Evolutionary conservation across 1,140 invertebrate genomes (phyloP).

Genomic region (Drosophila auraria): DNA sequence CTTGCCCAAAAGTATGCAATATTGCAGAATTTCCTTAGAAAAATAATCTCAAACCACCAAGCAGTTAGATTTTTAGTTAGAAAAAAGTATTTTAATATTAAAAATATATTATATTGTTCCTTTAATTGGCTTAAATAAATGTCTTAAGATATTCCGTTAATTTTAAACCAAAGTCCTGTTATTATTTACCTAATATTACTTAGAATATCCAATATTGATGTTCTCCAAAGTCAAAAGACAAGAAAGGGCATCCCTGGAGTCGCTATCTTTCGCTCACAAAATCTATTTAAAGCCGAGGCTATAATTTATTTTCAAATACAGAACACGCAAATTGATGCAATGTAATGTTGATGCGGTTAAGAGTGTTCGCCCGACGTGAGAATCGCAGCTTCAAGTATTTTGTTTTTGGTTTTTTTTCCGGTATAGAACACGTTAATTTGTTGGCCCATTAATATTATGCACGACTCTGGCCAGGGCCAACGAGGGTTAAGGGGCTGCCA

Average conservation of each 20-base stretch:
- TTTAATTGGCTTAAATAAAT: too few relatives aligned
- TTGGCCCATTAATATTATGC: constrained; percentile 62
- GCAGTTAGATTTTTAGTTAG: too few relatives aligned
- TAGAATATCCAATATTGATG: too few relatives aligned
- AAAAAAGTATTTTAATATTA: too few relatives aligned
- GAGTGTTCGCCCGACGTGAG: constrained; percentile 16
- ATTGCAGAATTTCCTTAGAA: too few relatives aligned
- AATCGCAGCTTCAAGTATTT: constrained; percentile 18
- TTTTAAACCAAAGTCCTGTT: too few relatives aligned
- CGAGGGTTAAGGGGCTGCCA: constrained; percentile 11
- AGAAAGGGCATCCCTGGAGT: neutral
- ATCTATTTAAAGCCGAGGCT: constrained; percentile 5
- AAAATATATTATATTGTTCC: too few relatives aligned
- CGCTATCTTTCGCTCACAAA: neutral
- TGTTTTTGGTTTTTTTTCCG: constrained; percentile 61
- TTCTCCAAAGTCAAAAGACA: too few relatives aligned
- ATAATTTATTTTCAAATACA: constrained; percentile 56
- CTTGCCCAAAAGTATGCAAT: too few relatives aligned
- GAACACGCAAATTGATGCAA: constrained; percentile 70
- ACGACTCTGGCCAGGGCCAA: constrained; percentile 33
- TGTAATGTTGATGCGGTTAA: constrained; percentile 49
- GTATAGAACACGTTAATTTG: constrained; percentile 77
- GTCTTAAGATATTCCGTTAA: too few relatives aligned
- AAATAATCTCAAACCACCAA: too few relatives aligned
- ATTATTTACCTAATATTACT: too few relatives aligned